These are phyloP conservation scores for Pagetopsis macropterus DNA, from an alignment of 2,797 vertebrate genomes.

Conservation along the genomic window DNA sequence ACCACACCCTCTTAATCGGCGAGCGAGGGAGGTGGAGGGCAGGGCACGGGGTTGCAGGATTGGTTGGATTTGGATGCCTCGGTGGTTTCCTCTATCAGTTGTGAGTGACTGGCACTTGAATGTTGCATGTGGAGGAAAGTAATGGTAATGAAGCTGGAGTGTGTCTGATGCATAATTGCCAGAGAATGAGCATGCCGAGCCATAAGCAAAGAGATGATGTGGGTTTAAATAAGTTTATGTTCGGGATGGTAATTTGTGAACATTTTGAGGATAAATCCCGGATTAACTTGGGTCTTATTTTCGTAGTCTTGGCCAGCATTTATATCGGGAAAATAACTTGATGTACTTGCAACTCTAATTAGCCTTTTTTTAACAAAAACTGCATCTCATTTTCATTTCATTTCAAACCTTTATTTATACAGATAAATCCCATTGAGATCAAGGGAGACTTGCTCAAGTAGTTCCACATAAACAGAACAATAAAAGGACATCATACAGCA, in stretches of 20 bases:
- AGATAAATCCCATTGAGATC: too few relatives aligned
- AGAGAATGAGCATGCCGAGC: constrained; percentile 42
- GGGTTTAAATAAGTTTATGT: constrained; percentile 31
- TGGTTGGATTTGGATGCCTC: constrained; percentile 45
- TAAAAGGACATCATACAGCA: too few relatives aligned
- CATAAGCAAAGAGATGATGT: constrained; percentile 44
- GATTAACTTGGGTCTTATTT: background rate
- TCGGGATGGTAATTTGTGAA: constrained; percentile 12
- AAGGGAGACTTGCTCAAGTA: too few relatives aligned
- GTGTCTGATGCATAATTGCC: constrained; percentile 59
- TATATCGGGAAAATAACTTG: background rate
- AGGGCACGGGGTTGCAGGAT: constrained; percentile 42
- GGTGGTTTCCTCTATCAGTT: constrained; percentile 38
- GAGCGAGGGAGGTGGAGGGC: constrained; percentile 56
- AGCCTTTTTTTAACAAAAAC: too few relatives aligned
- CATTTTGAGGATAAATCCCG: background rate
- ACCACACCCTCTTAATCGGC: constrained; percentile 77
- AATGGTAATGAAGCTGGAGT: constrained; percentile 65
- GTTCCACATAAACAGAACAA: too few relatives aligned
- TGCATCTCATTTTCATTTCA: too few relatives aligned
- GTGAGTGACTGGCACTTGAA: constrained; percentile 64
- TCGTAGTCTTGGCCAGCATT: background rate
- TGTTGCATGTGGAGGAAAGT: constrained; percentile 43
- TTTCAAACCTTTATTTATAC: too few relatives aligned
- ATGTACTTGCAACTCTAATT: too few relatives aligned